Evolutionary conservation across 2,113 vertebrate species (phyloP), one percentile per base, ranked within the genome.

Genomic region (Paraplagusia blochii): DNA sequence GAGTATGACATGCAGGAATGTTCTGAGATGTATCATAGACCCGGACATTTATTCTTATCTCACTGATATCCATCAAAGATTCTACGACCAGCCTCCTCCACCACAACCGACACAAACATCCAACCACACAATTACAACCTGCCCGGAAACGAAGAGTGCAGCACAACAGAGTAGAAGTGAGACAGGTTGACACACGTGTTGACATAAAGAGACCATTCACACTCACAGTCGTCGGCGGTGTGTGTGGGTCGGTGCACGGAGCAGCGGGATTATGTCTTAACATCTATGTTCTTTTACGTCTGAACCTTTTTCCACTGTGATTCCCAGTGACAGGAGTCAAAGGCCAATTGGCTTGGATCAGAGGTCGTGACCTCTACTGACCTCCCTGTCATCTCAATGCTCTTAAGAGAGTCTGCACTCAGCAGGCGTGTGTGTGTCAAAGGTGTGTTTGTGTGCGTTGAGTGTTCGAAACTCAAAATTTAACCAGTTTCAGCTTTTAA

Each of bases 11-110:
- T 66, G 61, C 47, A 79, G 82, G 84, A 87, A 88, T 90, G 79
- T 83, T 72, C 69, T 85, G 56, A 84, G 77, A 80, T 62, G 71
- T 53, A 81, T 88, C 88, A 90, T 86, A 90, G 60, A 63, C 64
- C 61, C n/a, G 65, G 83, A 89, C 84, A 88, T 89, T 89, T 86
- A 10, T 55, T 59, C 69, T 84, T 88, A 90, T 88, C 72, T 79
- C 71, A 80, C 85, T 56, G 49, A 83, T 43, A 63, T 71, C 67
- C 73, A 79, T 86, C 83, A 80, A 67, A 72, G 69, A 67, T 88
- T 83, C 75, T 83, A 86, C 88, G 87, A 90, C 87, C 81, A 64
- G 67, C 64, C 70, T 48, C 51, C 66, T 81, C 83, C 87, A 86
- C 87, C 87, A 81, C 86, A 88, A 90, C 84, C 74, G 65, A 72